Percentiles rank a stretch among this genome's conserved stretches.
Conservation (phyloP, 2,113 vertebrate species). For the Zootoca vivipara region DNA sequence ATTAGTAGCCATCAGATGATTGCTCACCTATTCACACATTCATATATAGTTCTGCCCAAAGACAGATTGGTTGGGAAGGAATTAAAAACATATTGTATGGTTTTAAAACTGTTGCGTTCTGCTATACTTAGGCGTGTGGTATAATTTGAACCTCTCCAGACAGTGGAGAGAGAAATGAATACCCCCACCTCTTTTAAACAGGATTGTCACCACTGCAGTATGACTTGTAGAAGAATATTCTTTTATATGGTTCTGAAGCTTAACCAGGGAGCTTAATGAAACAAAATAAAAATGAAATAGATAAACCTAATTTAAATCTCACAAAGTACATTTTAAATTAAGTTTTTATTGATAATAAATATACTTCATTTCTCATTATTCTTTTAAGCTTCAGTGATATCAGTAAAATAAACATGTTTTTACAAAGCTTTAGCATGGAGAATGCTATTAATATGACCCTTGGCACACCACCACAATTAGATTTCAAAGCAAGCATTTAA, state of each 20-base stretch:
- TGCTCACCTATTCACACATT: neutral
- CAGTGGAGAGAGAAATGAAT: conserved; percentile 19
- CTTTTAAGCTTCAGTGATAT: conserved; percentile 68
- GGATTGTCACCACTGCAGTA: conserved; percentile 43
- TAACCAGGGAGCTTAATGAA: conserved; percentile 71
- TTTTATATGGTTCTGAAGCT: conserved; percentile 64
- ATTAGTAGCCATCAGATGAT: neutral
- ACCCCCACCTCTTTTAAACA: conserved; percentile 20
- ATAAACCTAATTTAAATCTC: conserved; percentile 74
- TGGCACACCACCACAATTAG: conserved; percentile 89
- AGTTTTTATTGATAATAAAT: conserved; percentile 82
- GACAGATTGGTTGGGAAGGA: neutral
- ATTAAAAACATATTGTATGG: neutral
- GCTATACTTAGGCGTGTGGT: neutral
- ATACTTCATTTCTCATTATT: conserved; percentile 75
- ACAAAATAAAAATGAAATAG: conserved; percentile 68
- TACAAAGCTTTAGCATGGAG: conserved; percentile 87
- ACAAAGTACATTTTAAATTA: conserved; percentile 76
- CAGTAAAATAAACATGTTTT: conserved; percentile 81
- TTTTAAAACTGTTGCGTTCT: neutral
- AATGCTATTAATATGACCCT: conserved; percentile 94
- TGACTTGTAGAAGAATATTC: conserved; percentile 61
- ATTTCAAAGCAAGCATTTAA: conserved; percentile 94
- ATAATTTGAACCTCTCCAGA: conserved; percentile 27
- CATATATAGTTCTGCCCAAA: neutral